Evolutionary conservation across 1,140 invertebrate genomes (phyloP).

Genomic region (Pogonomyrmex californicus): DNA sequence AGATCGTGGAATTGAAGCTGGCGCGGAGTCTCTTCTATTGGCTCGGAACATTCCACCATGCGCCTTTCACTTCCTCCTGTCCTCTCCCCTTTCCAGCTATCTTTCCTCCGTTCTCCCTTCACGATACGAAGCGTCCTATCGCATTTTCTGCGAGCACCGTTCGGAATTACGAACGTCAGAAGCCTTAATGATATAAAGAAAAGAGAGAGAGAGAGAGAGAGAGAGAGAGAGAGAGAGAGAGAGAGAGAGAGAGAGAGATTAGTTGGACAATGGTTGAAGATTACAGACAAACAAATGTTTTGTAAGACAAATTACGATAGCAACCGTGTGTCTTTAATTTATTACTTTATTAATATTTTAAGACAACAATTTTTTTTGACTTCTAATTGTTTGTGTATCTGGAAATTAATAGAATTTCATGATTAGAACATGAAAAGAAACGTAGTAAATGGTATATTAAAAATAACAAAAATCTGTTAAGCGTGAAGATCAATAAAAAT

Average conservation of each 20-base stretch:
- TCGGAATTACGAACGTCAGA: constrained; percentile 75
- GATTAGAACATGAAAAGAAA: not conserved
- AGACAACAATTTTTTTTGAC: not conserved
- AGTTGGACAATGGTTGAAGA: constrained; percentile 10
- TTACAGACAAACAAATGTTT: not conserved
- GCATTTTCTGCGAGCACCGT: constrained; percentile 70
- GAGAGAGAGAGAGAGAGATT: not conserved
- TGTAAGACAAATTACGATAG: not conserved
- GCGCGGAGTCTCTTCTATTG: constrained; percentile 81
- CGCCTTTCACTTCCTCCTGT: constrained; percentile 59
- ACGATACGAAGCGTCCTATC: constrained; percentile 66
- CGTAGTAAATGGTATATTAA: not conserved
- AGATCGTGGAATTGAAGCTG: constrained; percentile 82
- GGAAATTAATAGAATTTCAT: not conserved
- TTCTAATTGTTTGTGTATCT: not conserved
- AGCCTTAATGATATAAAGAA: constrained; percentile 56
- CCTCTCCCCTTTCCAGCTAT: not conserved
- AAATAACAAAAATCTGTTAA: constrained; percentile 5
- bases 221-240: constrained; percentile 28
- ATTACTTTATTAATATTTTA: constrained; percentile 11
- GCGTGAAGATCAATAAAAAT: constrained; percentile 24
- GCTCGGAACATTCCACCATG: constrained; percentile 77
- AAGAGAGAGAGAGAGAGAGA: constrained; percentile 15
- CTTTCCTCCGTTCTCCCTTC: constrained; percentile 39
- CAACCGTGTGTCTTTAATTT: not conserved